Evolutionary conservation across 2,888 invertebrate species (phyloP).

Genomic region (Euplagia quadripunctaria): DNA sequence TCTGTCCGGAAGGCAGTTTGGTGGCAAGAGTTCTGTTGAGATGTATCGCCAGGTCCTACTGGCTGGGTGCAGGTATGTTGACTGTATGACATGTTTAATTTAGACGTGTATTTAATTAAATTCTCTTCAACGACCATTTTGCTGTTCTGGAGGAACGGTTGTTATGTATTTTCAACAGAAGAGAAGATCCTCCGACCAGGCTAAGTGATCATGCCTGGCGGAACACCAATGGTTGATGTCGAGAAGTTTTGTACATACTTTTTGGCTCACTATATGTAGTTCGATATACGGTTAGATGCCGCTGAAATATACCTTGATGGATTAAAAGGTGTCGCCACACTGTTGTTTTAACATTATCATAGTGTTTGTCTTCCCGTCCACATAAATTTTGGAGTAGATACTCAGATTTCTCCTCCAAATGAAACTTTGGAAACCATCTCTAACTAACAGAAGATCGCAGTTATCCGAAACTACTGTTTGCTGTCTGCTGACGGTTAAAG

Average conservation of each 20-base stretch:
- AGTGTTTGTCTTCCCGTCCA: neutral
- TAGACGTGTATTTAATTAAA: too few relatives aligned
- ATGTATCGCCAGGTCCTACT: constrained; percentile 99
- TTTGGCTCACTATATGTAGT: too few relatives aligned
- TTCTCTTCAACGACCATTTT: too few relatives aligned
- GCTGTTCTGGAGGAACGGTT: too few relatives aligned
- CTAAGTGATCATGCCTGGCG: too few relatives aligned
- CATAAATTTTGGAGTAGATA: neutral
- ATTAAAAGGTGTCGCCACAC: neutral
- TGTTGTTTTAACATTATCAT: neutral
- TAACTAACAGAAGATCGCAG: neutral
- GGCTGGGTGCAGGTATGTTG: constrained; percentile 96
- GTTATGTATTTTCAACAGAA: too few relatives aligned
- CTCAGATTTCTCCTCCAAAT: neutral
- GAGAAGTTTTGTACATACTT: too few relatives aligned
- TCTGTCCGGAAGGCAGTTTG: constrained; percentile 97
- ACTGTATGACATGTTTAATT: too few relatives aligned
- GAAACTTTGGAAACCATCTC: neutral
- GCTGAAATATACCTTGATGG: neutral
- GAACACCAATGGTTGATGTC: too few relatives aligned
- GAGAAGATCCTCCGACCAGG: too few relatives aligned
- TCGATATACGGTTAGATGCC: neutral
- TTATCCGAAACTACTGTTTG: too few relatives aligned
- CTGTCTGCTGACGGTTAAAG: too few relatives aligned
- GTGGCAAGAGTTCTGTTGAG: constrained; percentile 99